phyloP scores from a whole-genome alignment of 2,888 invertebrate species.

The Cynaeus angustus region DNA sequence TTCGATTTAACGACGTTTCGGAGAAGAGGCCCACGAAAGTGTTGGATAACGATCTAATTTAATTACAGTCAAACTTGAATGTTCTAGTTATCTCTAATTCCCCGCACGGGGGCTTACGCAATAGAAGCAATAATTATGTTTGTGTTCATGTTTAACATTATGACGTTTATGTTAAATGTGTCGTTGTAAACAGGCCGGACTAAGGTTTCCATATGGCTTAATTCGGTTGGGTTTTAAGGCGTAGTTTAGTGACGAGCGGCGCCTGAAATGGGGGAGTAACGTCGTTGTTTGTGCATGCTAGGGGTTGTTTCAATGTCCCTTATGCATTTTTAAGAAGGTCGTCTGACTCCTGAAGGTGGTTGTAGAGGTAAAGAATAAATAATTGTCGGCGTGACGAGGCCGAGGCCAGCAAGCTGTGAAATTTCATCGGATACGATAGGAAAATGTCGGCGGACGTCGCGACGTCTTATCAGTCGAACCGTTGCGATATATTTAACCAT shows the following conservation, averaged over 20 bases:
- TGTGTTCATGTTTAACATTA: slow-evolving; percentile 25
- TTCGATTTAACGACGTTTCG: neutral
- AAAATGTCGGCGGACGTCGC: slow-evolving; percentile 61
- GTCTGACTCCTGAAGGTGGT: neutral
- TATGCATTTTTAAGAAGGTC: neutral
- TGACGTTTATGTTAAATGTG: slow-evolving; percentile 12
- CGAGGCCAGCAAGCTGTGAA: slow-evolving; percentile 64
- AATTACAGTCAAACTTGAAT: slow-evolving; percentile 25
- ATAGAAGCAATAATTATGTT: slow-evolving; percentile 36
- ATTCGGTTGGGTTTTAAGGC: slow-evolving; percentile 23
- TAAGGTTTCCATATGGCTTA: slow-evolving; percentile 36
- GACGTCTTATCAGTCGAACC: slow-evolving; percentile 17
- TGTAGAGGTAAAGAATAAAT: slow-evolving; percentile 27
- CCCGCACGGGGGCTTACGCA: slow-evolving; percentile 29
- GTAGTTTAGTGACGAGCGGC: neutral
- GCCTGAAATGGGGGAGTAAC: neutral
- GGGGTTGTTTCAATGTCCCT: neutral
- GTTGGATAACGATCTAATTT: slow-evolving; percentile 27
- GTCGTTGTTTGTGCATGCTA: neutral
- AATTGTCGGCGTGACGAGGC: slow-evolving; percentile 55
- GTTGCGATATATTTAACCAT: slow-evolving; percentile 38
- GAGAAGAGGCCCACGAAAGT: slow-evolving; percentile 14
- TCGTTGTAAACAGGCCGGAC: slow-evolving; percentile 21
- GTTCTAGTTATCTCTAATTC: slow-evolving; percentile 29
- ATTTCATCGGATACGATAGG: slow-evolving; percentile 56